A percentile compares a stretch with the other conserved stretches of the same genome.
phyloP scores from a whole-genome alignment of 2,797 vertebrate species.

The Anguilla anguilla region DNA sequence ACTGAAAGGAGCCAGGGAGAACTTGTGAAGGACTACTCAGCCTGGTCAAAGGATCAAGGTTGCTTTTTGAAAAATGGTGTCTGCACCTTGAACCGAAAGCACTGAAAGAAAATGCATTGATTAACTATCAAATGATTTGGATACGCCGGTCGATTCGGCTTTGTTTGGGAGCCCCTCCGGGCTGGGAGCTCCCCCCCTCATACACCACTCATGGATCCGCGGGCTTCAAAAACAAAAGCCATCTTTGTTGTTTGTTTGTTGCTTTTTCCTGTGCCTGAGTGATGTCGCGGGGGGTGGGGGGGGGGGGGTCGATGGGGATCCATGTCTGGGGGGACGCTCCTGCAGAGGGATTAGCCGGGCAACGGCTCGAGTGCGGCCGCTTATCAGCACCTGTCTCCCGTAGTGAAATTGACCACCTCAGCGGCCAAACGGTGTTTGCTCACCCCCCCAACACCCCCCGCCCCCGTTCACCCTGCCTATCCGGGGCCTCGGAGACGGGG shows the following conservation, averaged over 20 bases:
- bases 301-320: conserved; percentile 15
- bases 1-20: background rate
- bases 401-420: conserved; percentile 9
- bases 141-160: conserved; percentile 75
- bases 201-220: conserved; percentile 69
- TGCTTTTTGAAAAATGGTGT: conserved; percentile 63
- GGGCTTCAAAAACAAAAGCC: conserved; percentile 70
- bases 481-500: background rate
- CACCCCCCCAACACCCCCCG: background rate
- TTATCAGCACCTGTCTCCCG: conserved; percentile 15
- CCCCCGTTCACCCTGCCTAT: background rate
- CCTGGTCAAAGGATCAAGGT: conserved; percentile 72
- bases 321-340: background rate
- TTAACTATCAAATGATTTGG: conserved; percentile 82
- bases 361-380: conserved; percentile 3
- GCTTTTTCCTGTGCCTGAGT: conserved; percentile 19
- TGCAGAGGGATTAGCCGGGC: conserved; percentile 20
- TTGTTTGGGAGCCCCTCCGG: conserved; percentile 64
- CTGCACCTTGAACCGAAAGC: conserved; percentile 41
- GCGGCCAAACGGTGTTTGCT: conserved; percentile 24
- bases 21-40: conserved; percentile 46
- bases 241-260: conserved; percentile 59
- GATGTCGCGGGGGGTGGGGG: conserved; percentile 3
- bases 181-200: conserved; percentile 71
- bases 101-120: conserved; percentile 77